These are phyloP conservation scores for Butorides virescens DNA, from an alignment of 2,113 vertebrate genomes.

Conservation along the genomic window DNA sequence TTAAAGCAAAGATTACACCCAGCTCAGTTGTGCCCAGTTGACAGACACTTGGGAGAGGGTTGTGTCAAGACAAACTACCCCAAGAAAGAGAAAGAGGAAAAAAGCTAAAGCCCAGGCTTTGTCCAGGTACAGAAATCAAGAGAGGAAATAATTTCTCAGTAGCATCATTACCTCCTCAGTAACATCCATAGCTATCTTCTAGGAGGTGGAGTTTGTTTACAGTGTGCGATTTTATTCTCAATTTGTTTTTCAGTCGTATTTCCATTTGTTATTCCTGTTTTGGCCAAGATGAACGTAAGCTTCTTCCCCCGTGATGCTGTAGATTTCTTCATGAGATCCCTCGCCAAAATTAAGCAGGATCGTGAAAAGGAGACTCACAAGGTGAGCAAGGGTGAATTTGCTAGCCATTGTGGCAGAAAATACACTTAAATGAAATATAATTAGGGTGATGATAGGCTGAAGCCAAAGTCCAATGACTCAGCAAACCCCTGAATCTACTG, in stretches of 20 bases:
- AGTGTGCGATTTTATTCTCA: background rate
- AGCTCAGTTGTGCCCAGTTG: background rate
- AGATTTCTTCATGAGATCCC: conserved; percentile 48
- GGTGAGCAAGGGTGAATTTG: background rate
- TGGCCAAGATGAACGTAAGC: background rate
- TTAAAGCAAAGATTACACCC: background rate
- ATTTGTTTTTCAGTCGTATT: conserved; percentile 25
- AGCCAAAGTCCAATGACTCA: background rate
- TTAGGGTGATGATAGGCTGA: background rate
- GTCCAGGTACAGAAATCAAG: background rate
- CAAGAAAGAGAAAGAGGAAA: background rate
- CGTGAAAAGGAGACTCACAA: conserved; percentile 1
- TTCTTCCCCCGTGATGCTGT: background rate
- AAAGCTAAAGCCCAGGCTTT: background rate
- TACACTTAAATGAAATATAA: background rate
- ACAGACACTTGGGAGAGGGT: background rate
- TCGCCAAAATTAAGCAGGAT: conserved; percentile 50
- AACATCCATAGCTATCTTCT: background rate
- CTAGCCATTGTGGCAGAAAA: background rate
- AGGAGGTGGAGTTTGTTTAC: background rate
- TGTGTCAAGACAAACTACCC: background rate
- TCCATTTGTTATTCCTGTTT: conserved; percentile 16
- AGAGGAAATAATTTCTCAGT: background rate
- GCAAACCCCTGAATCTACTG: background rate
- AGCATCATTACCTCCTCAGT: background rate